Evolutionary conservation across 2,888 invertebrate genomes (phyloP).

Genomic region (Brachypalpus laphriformis): DNA sequence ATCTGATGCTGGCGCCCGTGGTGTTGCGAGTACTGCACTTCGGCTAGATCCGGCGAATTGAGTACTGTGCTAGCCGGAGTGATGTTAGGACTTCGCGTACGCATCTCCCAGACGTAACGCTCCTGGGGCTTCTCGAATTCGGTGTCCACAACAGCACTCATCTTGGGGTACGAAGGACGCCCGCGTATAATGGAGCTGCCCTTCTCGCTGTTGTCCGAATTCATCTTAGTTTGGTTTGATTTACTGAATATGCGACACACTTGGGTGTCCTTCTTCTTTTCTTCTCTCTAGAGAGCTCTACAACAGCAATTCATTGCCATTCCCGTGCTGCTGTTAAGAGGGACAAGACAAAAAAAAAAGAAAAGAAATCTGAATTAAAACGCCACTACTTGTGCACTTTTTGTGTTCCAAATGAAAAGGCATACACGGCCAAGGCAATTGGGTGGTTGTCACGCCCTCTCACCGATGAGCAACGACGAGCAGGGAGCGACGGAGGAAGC

Average conservation of each 20-base stretch:
- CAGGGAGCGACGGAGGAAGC: constrained; percentile 18
- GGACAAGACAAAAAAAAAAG: constrained; percentile 27
- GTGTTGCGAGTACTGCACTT: constrained; percentile 79
- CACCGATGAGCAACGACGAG: constrained; percentile 30
- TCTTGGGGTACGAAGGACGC: constrained; percentile 54
- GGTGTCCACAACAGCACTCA: constrained; percentile 55
- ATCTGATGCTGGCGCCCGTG: constrained; percentile 80
- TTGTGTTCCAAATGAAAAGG: constrained; percentile 44
- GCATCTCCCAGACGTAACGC: constrained; percentile 82
- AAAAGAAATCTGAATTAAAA: constrained; percentile 49
- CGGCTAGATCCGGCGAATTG: constrained; percentile 81
- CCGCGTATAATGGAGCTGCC: constrained; percentile 64
- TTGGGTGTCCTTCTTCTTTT: constrained; percentile 43
- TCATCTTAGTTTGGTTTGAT: constrained; percentile 67
- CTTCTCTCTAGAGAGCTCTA: constrained; percentile 59
- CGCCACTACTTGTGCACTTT: constrained; percentile 50
- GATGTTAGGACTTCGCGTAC: constrained; percentile 81
- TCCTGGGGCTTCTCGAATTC: constrained; percentile 78
- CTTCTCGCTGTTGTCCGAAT: constrained; percentile 73
- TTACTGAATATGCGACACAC: constrained; percentile 27
- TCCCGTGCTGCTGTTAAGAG: constrained; percentile 30
- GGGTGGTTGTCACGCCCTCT: constrained; percentile 72
- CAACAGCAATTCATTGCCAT: constrained; percentile 62
- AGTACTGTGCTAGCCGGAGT: constrained; percentile 82
- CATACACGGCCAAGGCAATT: constrained; percentile 67